A percentile compares a stretch with the other conserved stretches of the same genome.
These are phyloP conservation scores for Chydorus sphaericus DNA, from an alignment of 2,888 invertebrate species.

Conservation along the genomic window DNA sequence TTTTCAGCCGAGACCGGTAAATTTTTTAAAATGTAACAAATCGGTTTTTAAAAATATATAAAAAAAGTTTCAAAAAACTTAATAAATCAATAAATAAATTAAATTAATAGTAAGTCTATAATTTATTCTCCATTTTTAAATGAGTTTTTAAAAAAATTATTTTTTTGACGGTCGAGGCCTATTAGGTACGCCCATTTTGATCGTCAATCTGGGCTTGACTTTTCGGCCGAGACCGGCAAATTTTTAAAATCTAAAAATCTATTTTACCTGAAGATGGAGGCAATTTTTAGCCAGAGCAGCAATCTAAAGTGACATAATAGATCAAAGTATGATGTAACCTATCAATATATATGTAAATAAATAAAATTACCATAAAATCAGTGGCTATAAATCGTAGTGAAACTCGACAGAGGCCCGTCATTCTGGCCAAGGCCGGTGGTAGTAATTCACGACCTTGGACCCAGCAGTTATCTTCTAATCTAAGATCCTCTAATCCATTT, in stretches of 20 bases:
- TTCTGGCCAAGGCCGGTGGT: background rate
- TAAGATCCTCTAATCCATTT: constrained; percentile 29
- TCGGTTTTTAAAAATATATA: background rate
- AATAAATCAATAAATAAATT: background rate
- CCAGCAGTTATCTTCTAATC: constrained; percentile 3
- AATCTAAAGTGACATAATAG: background rate
- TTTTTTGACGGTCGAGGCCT: too few species aligned
- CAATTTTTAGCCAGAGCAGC: constrained; percentile 3
- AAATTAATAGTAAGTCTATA: too few species aligned
- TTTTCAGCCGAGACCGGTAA: too few species aligned
- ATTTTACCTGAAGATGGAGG: background rate
- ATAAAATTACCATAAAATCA: constrained; percentile 1
- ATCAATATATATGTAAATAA: background rate
- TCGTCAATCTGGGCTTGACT: too few species aligned
- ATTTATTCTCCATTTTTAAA: too few species aligned
- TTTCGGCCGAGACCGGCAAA: too few species aligned
- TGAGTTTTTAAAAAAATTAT: too few species aligned
- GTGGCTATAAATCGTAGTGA: constrained; percentile 5
- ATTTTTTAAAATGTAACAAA: too few species aligned
- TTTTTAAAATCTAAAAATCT: background rate
- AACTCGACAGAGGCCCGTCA: background rate
- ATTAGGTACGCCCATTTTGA: too few species aligned
- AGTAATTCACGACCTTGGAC: background rate
- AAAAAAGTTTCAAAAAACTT: background rate
- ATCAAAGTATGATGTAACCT: too few species aligned